Evolutionary conservation across 1,140 invertebrate genomes (phyloP).

Genomic region (Parapsyche elsis): DNA sequence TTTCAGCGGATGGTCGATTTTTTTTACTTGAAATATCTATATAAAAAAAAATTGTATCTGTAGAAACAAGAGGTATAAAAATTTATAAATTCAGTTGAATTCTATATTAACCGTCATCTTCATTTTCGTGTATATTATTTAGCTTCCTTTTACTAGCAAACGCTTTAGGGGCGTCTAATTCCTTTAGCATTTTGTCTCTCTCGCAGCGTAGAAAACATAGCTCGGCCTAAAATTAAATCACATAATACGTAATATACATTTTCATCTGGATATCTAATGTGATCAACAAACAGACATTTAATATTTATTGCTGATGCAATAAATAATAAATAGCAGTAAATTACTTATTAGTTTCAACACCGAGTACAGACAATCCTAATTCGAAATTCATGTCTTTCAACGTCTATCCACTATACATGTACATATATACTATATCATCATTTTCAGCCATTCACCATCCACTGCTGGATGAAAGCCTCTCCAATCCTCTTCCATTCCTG

Average conservation of each 20-base stretch:
- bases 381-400: too few species aligned
- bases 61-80: neutral
- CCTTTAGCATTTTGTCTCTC: neutral
- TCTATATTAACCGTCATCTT: slow-evolving; percentile 2
- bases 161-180: neutral
- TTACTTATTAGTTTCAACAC: too few species aligned
- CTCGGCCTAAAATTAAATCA: neutral
- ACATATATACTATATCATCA: too few species aligned
- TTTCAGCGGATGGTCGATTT: neutral
- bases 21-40: neutral
- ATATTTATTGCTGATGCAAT: too few species aligned
- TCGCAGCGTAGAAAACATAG: neutral
- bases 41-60: neutral
- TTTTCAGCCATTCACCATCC: too few species aligned
- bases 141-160: slow-evolving; percentile 11
- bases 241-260: neutral
- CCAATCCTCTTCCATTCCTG: too few species aligned
- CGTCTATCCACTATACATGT: too few species aligned
- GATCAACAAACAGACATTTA: too few species aligned
- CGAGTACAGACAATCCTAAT: too few species aligned
- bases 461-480: too few species aligned
- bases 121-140: slow-evolving; percentile 36
- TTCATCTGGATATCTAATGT: too few species aligned
- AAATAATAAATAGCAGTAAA: too few species aligned
- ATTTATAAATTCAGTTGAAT: neutral